A percentile compares a stretch with the other conserved stretches of the same genome.
These are phyloP conservation scores for Apostichopus californicus DNA, from an alignment of 35 echinoderm and acorn worm genomes.

Conservation along the genomic window DNA sequence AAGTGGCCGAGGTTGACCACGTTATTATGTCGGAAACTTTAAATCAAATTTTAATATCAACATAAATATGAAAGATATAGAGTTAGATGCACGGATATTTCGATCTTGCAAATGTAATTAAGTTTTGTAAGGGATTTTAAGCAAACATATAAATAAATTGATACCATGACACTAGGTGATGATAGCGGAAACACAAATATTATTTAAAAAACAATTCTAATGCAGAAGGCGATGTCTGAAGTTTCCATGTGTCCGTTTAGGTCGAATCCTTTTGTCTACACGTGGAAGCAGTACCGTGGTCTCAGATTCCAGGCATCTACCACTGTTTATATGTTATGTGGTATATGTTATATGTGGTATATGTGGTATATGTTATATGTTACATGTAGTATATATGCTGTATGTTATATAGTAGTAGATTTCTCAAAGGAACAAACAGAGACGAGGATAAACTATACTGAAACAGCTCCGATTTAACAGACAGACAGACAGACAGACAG, in stretches of 20 bases:
- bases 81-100: background rate
- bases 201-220: background rate
- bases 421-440: too few relatives aligned
- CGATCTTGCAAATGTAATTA: background rate
- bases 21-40: background rate
- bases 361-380: too few relatives aligned
- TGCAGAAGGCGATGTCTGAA: background rate
- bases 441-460: too few relatives aligned
- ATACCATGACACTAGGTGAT: background rate
- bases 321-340: too few relatives aligned
- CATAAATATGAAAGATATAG: background rate
- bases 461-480: too few relatives aligned
- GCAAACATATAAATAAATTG: background rate
- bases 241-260: background rate
- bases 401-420: too few relatives aligned
- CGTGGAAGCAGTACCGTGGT: background rate
- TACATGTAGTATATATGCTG: too few relatives aligned
- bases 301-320: too few relatives aligned
- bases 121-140: background rate
- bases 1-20: conserved; percentile 3
- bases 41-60: conserved; percentile 16
- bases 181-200: conserved; percentile 5
- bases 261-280: background rate
- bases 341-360: too few relatives aligned
- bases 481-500: too few relatives aligned